Evolutionary conservation across 2,113 vertebrate species (phyloP), one percentile per base, ranked within the genome.

Genomic region (Trinectes maculatus): DNA sequence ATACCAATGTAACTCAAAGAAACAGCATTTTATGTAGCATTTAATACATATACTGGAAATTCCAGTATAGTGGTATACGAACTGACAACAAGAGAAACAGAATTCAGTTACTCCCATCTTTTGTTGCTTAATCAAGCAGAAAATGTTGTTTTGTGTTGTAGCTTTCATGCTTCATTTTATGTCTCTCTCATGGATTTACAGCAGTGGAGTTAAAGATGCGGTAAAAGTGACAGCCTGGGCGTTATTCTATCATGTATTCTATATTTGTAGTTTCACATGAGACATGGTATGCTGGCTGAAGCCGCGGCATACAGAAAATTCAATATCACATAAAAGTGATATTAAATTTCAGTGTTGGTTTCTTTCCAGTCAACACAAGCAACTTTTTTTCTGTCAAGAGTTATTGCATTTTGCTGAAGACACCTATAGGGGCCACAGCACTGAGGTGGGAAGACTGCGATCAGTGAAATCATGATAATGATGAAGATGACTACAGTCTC

Each of bases 401-500:
- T 51, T 57, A 80, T 70, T 63, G 28, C 11, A 28, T 16, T 62
- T 21, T 63, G 13, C 62, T 40, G 24, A 63, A 49, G 34, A 67
- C 26, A 69, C 29, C 52, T 26, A 44, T 62, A 43, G 57, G 60
- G 53, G 25, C 51, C 6, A 39, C 36, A 19, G 51, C 24, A 36
- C 12, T 1, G 24, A 82, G 62, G 76, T 75, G 60, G 53, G 22
- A 72, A 67, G 21, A 71, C 66, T 51, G 49, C 25, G 26, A 62
- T 80, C 26, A 39, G 61, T 36, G 51, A 42, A 66, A 75, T 82
- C 21, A 68, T 70, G 39, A 47, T 66, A 73, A 84, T 42, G 48
- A 74, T 70, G 49, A 66, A 26, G 57, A 76, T 65, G 76, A 82
- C 52, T 68, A 8, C 13, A 56, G 18, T 33, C 65, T 68, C 82